These are phyloP conservation scores for Mythimna vitellina DNA, from an alignment of 2,888 invertebrate genomes.

Conservation along the genomic window DNA sequence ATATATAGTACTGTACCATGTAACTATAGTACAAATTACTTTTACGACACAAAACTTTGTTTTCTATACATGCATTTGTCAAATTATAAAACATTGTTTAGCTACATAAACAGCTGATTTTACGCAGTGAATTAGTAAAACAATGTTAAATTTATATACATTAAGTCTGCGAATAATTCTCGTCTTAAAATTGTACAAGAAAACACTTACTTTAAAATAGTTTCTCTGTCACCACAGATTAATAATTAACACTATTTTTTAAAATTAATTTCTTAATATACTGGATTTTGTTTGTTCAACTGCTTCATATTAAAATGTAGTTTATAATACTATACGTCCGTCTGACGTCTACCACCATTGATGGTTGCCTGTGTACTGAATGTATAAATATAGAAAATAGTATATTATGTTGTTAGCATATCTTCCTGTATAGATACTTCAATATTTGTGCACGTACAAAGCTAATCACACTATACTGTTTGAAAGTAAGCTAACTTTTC, in stretches of 20 bases:
- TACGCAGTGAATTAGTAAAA: too few relatives aligned
- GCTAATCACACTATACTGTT: neutral
- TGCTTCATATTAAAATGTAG: neutral
- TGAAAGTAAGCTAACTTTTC: neutral
- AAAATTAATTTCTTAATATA: neutral
- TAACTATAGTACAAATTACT: too few relatives aligned
- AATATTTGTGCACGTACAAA: neutral
- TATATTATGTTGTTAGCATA: too few relatives aligned
- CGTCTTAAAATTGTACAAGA: neutral
- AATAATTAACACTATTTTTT: slow-evolving; percentile 2
- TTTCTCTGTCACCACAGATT: neutral
- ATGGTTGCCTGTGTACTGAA: slow-evolving; percentile 4
- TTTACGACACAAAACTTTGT: too few relatives aligned
- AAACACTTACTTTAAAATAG: slow-evolving; percentile 21
- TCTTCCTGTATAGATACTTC: neutral
- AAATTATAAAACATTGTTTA: too few relatives aligned
- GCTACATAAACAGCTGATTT: too few relatives aligned
- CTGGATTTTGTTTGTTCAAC: neutral
- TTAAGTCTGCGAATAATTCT: neutral
- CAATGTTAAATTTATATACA: too few relatives aligned
- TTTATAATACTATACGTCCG: too few relatives aligned
- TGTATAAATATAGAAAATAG: neutral
- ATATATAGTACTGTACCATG: too few relatives aligned
- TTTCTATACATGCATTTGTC: too few relatives aligned
- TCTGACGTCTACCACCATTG: slow-evolving; percentile 11